These are phyloP conservation scores for Scophthalmus maximus DNA, from an alignment of 2,113 vertebrate species.

Conservation along the genomic window DNA sequence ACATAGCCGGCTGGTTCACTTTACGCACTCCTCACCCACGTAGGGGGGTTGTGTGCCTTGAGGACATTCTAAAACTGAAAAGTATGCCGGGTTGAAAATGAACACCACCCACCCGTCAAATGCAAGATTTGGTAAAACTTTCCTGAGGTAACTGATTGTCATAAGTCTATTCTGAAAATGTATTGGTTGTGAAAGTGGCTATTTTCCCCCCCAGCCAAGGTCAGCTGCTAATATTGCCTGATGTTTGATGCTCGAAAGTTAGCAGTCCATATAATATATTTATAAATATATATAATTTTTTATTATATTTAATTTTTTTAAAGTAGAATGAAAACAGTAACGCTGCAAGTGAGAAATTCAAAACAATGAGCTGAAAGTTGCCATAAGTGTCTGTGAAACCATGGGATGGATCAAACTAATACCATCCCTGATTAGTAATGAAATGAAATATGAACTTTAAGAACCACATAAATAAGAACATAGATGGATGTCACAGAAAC, in stretches of 20 bases:
- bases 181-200: background rate
- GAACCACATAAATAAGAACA: constrained; percentile 12
- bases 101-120: constrained; percentile 50
- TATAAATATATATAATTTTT: too few relatives aligned
- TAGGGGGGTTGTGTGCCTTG: constrained; percentile 55
- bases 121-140: background rate
- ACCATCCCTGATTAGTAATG: constrained; percentile 24
- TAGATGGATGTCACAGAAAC: constrained; percentile 20
- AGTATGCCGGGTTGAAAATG: constrained; percentile 39
- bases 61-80: constrained; percentile 54
- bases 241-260: background rate
- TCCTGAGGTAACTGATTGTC: background rate
- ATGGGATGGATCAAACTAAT: constrained; percentile 3
- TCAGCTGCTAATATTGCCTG: background rate
- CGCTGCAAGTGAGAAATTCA: background rate
- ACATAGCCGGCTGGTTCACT: constrained; percentile 69
- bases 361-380: background rate
- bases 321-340: background rate
- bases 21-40: constrained; percentile 54
- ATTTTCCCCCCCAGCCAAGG: background rate
- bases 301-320: too few relatives aligned
- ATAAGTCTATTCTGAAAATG: background rate
- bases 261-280: too few relatives aligned
- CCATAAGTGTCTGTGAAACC: background rate
- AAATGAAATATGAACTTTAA: constrained; percentile 32